Base-by-base conservation (phyloP, 2,113 vertebrate genomes). In the Conger conger region DNA sequence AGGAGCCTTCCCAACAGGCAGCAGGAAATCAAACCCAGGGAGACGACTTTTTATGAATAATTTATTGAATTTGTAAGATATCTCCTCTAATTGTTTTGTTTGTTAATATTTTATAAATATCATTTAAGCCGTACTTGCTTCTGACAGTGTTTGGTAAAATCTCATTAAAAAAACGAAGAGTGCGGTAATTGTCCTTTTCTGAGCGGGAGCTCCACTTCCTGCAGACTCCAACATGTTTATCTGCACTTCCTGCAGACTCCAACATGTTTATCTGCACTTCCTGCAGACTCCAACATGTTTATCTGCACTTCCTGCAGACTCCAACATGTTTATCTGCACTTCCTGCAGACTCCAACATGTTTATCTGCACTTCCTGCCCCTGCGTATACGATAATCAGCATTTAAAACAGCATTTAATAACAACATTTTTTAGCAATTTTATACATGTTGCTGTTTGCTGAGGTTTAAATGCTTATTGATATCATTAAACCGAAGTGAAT, bases 81-180 rank as follows among this genome's bases (percentile, higher is more conserved):
- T 73, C 60, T 50, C 78, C 80, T 85, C 30, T 85, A 85, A 85
- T 85, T 85, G 79, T 85, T 85, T 85, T 81, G 84, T 85, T 85
- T 81, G 57, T 85, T 85, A 85, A 85, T 85, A 85, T 85, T 85
- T 85, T 76, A 85, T 81, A 85, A 68, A 80, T 85, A 76, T 85
- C 60, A 81, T 81, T 81, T 85, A 81, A 33, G 79, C 36, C 79
- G 0, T 80, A 57, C 37, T 57, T 81, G 79, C 84, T 40, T 30
- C 17, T 76, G 84, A 63, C 20, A 68, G 79, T 85, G 79, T 85
- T 80, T 84, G 77, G 83, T 79, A 79, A 60, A 81, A 80, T 45
- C 79, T 81, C 42, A 36, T 81, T 85, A 81, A 83, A 77, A 83
- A 35, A 73, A 76, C 50, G 76, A 35, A 38, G 37, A 42, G 57